Evolutionary conservation across 2,888 invertebrate genomes (phyloP), one percentile per base, ranked within the genome.

Genomic region (Drosophila longiperda): DNA sequence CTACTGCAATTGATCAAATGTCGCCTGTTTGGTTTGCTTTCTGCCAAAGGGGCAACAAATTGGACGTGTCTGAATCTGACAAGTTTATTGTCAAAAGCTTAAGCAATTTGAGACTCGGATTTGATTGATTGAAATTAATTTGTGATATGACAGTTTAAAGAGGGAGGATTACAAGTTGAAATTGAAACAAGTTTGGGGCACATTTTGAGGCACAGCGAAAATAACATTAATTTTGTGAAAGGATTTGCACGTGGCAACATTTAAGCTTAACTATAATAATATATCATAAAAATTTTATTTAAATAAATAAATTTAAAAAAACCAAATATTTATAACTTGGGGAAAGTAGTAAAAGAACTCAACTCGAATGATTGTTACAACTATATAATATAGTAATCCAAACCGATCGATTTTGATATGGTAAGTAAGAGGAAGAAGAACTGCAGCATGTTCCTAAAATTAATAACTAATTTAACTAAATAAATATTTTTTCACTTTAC

Each of bases 41-140:
- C 7, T 23, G 55, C 7, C 20, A 34, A 15, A 34, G 9, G 15
- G 29, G 20, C 2, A 9, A 26, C 1, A 9, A 26, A 20, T 15
- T 12, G 38, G 11, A 0, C 20, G 54, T 9, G 34, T 5, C n/a
- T 15, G 3, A 3, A 12, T 4, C 45, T 15, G 45, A 45, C 45
- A 45, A 45, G 23, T 45, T 23, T 45, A 23, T 45, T 45, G 20
- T 45, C 15, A 20, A 32, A 20, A 20, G 40, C 40, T 42, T 57
- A 32, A 57, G 6, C 20, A 57, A 57, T 42, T 20, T 6, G 32
- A 20, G 57, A 6, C 42, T 23, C 32, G 2, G 20, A 42, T 42
- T 57, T 57, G 57, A 57, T 57, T 20, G 57, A 57, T 42, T 57
- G 42, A 15, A 57, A 11, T 57, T 0, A 57, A 42, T 32, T 40